Evolutionary conservation across 2,888 invertebrate genomes (phyloP), one percentile per base, ranked within the genome.

Genomic region (Flabesymbios commensalis): DNA sequence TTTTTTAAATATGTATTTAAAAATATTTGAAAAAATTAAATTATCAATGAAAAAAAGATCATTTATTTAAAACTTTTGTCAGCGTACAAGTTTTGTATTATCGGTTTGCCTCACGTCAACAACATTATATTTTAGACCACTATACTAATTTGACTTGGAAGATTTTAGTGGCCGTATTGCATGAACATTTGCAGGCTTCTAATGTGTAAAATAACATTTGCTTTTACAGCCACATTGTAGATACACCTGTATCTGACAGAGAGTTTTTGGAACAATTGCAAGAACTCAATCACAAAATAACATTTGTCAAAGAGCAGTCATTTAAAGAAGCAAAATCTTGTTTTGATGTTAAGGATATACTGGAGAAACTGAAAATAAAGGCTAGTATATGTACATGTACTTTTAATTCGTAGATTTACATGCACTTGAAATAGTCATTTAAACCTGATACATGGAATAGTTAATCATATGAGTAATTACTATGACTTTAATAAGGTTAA

Each of bases 201-300:
- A n/a, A n/a, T n/a, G n/a, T n/a, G n/a, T n/a, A n/a, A n/a, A n/a
- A n/a, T n/a, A n/a, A n/a, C n/a, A n/a, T n/a, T n/a, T n/a, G n/a
- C n/a, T 24, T 24, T 7, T 68, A 14, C 78, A 92, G 91, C 71
- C 91, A 90, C 24, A 95, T 99, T 56, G 88, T 95, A 84, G 95
- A 97, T 79, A 88, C 88, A 45, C 89, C 93, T 7, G 94, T 96
- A 0, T 95, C 93, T 0, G 97, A 98, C 74, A 90, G 93, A 73
- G 92, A 93, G 76, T 99, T 99, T 80, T 86, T 93, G 75, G 88
- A 89, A 10, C 94, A 96, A 75, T 84, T 99, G 28, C 92, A 93
- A 78, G 90, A 92, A 57, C 85, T 99, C 31, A 97, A 98, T 83
- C 95, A 98, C 82, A 99, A 99, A 84, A 89, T 99, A 22, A 92